A percentile compares a stretch with the other conserved stretches of the same genome.
Conservation (phyloP, 2,797 vertebrate species). For the Pseudochaenichthys georgianus region DNA sequence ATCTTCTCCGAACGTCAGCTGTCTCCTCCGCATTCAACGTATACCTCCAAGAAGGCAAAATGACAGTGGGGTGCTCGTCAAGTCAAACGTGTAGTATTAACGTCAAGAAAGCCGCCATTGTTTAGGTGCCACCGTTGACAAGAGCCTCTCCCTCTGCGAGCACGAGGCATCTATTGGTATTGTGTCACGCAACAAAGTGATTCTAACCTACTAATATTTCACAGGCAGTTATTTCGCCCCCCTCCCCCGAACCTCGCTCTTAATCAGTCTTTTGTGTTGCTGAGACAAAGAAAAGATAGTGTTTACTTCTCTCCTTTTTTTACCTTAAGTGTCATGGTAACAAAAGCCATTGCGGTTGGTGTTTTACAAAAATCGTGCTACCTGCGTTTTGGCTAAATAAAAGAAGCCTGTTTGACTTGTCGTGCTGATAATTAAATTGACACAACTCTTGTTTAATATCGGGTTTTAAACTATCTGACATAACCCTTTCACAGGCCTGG, state of each 20-base stretch:
- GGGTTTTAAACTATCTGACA: slow-evolving; percentile 90
- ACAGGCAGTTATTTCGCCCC: slow-evolving; percentile 78
- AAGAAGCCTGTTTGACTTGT: slow-evolving; percentile 86
- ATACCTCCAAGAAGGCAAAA: slow-evolving; percentile 75
- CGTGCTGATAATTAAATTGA: slow-evolving; percentile 94
- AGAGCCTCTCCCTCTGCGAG: slow-evolving; percentile 72
- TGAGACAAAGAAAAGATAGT: slow-evolving; percentile 83
- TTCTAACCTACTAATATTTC: slow-evolving; percentile 88
- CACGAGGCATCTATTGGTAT: slow-evolving; percentile 80
- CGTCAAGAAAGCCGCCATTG: slow-evolving; percentile 82
- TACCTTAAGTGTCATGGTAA: slow-evolving; percentile 82
- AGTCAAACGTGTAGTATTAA: slow-evolving; percentile 77
- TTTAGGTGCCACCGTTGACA: slow-evolving; percentile 86
- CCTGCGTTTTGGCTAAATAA: slow-evolving; percentile 86
- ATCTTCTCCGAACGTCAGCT: slow-evolving; percentile 73
- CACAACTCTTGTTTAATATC: slow-evolving; percentile 91
- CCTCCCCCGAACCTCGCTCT: slow-evolving; percentile 69
- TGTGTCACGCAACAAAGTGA: slow-evolving; percentile 86
- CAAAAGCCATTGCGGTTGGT: slow-evolving; percentile 84
- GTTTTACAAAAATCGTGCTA: slow-evolving; percentile 83
- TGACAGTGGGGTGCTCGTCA: slow-evolving; percentile 81
- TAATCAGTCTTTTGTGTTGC: slow-evolving; percentile 87
- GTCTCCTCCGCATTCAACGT: slow-evolving; percentile 67
- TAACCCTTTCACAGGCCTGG: slow-evolving; percentile 89
- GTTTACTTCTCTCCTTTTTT: slow-evolving; percentile 83